These are phyloP conservation scores for Synergus laeviventris DNA, from an alignment of 2,888 invertebrate species.

Conservation along the genomic window DNA sequence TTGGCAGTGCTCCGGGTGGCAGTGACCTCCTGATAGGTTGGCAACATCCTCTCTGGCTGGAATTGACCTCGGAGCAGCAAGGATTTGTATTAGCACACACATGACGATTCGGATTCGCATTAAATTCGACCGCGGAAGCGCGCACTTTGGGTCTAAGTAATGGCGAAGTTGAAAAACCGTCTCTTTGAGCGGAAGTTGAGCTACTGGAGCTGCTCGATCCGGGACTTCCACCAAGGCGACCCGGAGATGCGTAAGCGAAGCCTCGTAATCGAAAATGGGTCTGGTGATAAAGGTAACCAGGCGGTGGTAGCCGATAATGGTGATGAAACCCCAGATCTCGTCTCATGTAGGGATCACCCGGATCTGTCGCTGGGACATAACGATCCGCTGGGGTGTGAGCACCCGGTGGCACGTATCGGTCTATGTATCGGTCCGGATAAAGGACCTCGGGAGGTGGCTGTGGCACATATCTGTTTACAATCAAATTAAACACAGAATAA, in stretches of 20 bases:
- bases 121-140: conserved; percentile 72
- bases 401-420: conserved; percentile 82
- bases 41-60: conserved; percentile 79
- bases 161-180: conserved; percentile 73
- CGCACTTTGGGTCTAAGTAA: conserved; percentile 74
- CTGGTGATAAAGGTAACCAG: conserved; percentile 75
- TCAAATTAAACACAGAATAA: not conserved
- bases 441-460: conserved; percentile 74
- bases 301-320: conserved; percentile 79
- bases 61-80: conserved; percentile 76
- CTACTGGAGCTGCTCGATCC: conserved; percentile 77
- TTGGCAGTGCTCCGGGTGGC: conserved; percentile 77
- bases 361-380: conserved; percentile 79
- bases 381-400: conserved; percentile 85
- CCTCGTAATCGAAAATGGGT: conserved; percentile 72
- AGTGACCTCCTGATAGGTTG: conserved; percentile 79
- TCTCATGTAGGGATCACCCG: conserved; percentile 79
- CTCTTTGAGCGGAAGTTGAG: conserved; percentile 76
- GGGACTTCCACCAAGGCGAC: conserved; percentile 74
- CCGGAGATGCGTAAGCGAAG: conserved; percentile 73
- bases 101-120: conserved; percentile 59
- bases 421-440: conserved; percentile 73
- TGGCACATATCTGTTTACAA: conserved; percentile 79
- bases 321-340: conserved; percentile 79
- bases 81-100: conserved; percentile 67